phyloP scores from a whole-genome alignment of 2,888 invertebrate species.

The Xestobium rufovillosum region DNA sequence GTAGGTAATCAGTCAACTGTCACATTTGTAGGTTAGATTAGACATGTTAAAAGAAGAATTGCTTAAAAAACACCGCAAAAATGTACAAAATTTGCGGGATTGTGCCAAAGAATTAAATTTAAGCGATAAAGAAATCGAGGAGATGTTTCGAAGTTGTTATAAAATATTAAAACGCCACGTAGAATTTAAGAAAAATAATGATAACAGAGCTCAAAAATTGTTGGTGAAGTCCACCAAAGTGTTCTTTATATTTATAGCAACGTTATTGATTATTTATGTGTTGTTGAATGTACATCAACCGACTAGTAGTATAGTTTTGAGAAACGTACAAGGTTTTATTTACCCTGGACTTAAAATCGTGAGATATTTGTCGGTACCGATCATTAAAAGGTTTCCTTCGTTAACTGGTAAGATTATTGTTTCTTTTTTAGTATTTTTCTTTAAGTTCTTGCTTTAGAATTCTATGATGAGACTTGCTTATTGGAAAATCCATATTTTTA shows the following conservation, averaged over 20 bases:
- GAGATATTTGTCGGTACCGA: slow-evolving; percentile 66
- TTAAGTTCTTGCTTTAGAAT: slow-evolving; percentile 44
- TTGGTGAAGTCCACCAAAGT: slow-evolving; percentile 24
- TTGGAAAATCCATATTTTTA: slow-evolving; percentile 78
- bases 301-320: slow-evolving; percentile 57
- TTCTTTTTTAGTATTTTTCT: slow-evolving; percentile 10
- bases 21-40: too few species aligned
- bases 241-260: slow-evolving; percentile 29
- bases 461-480: slow-evolving; percentile 79
- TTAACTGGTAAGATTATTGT: slow-evolving; percentile 52
- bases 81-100: slow-evolving; percentile 51
- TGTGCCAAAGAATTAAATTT: slow-evolving; percentile 54
- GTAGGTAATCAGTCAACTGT: too few species aligned
- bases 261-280: slow-evolving; percentile 41
- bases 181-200: slow-evolving; percentile 28
- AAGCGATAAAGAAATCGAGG: slow-evolving; percentile 54
- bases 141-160: slow-evolving; percentile 53
- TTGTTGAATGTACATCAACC: slow-evolving; percentile 52
- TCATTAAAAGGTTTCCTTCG: slow-evolving; percentile 66
- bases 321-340: slow-evolving; percentile 71
- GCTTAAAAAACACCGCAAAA: slow-evolving; percentile 49
- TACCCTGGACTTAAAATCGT: slow-evolving; percentile 72
- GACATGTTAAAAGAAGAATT: too few species aligned
- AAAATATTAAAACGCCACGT: slow-evolving; percentile 40
- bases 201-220: slow-evolving; percentile 19